phyloP scores from a whole-genome alignment of 2,888 invertebrate genomes.

The Dryocosmus kuriphilus region DNA sequence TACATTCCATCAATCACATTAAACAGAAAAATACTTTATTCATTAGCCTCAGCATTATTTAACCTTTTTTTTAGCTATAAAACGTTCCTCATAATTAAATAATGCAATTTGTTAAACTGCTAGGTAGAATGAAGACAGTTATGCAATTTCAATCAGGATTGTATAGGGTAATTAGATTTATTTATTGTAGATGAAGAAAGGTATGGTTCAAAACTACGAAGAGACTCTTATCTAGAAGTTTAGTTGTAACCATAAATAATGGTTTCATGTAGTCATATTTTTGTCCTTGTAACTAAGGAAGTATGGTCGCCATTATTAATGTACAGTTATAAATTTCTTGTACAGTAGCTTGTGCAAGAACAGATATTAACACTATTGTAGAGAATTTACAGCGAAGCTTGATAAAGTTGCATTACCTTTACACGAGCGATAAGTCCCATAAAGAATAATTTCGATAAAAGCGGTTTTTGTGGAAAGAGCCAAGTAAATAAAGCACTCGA shows the following conservation, averaged over 20 bases:
- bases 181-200: conserved; percentile 21
- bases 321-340: not conserved
- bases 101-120: not conserved
- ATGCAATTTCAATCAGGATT: conserved; percentile 16
- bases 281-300: not conserved
- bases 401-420: not conserved
- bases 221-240: conserved; percentile 6
- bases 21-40: not conserved
- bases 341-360: conserved; percentile 27
- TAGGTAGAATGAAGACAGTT: not conserved
- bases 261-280: conserved; percentile 3
- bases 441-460: not conserved
- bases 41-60: not conserved
- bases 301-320: not conserved
- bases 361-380: not conserved
- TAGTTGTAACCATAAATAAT: conserved; percentile 26
- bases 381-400: not conserved
- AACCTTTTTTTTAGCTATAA: not conserved
- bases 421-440: not conserved
- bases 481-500: not conserved
- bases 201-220: conserved; percentile 27
- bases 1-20: not conserved
- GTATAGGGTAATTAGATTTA: conserved; percentile 6
- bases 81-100: not conserved
- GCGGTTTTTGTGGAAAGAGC: too few relatives aligned